Base-by-base conservation (phyloP, 2,113 vertebrate genomes). In the Chunga burmeisteri region DNA sequence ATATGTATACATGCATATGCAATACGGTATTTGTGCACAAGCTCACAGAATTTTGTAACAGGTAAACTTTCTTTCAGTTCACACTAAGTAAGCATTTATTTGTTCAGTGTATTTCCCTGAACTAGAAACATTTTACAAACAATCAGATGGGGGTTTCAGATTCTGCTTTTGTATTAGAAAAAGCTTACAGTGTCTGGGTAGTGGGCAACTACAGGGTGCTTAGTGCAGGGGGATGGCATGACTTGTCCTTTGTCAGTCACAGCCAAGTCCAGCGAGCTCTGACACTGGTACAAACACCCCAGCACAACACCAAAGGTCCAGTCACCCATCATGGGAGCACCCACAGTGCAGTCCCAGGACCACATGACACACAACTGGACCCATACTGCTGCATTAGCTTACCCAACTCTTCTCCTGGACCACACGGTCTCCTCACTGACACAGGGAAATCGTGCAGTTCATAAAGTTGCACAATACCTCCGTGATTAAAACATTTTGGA, bases 271-370 rank as follows among this genome's bases (percentile, higher is more conserved):
- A 73, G 47, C 18, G 38, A 72, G 13, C 9, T 38, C 50, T 52
- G 22, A 72, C 23, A 46, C 7, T 0, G 0, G 4, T 61, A 11
- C 12, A 36, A 73, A 26, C 1, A 2, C 8, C 22, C 16, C 7
- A 61, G 11, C 0, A 1, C 19, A 46, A 46, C 1, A 3, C 13
- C n/a, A 70, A 50, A 70, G 7, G 19, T 62, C 16, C n/a, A 62
- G 19, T 9, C 38, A 38, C 38, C 32, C 19, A 9, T 66, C 10
- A n/a, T 7, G 8, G 14, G 12, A 47, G 8, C 9, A 46, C 32
- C 34, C 29, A n/a, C 1, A 0, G 10, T 0, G 1, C 12, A 36
- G 21, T 8, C 25, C n/a, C n/a, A 88, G 21, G 12, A 40, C 14
- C 59, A 36, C 3, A 4, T 12, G 9, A 18, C 32, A 56, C 15